Base-by-base conservation (phyloP, 2,113 vertebrate genomes). In the Tetrao urogallus region DNA sequence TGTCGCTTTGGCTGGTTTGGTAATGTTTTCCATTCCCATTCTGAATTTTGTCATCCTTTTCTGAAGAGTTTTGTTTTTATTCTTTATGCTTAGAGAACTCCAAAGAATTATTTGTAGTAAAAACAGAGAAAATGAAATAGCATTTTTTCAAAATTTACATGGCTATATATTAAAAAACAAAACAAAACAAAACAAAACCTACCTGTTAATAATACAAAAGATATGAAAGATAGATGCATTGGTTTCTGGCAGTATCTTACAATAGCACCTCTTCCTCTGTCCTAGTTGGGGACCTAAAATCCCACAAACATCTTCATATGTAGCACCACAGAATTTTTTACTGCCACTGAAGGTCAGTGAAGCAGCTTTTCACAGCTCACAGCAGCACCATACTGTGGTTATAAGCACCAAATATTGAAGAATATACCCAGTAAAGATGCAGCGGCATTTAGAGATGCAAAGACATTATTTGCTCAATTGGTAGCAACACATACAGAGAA, bases 11-110 rank as follows among this genome's bases (percentile, higher is more conserved):
- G 70, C 50, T 96, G 56, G 79, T 97, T 97, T 95, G 88, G 81
- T 81, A 96, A 82, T 86, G 89, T 82, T 82, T 94, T 93, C 15
- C 36, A 42, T 73, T 93, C 63, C 60, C 43, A 90, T 67, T 32
- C 52, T 72, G 93, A 94, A 69, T 94, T 96, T 86, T 91, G 64
- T 91, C 84, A 88, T 70, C 38, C 48, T 94, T 96, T 91, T 86
- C 76, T 76, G 70, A 25, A 72, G 48, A 69, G 45, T 19, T 80
- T 91, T 73, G 11, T 82, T 90, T 75, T 82, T 69, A 30, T 65
- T 91, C 63, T 82, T 71, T 17, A 32, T 13, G 10, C 25, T 11
- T 61, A 88, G 48, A 61, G 40, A 54, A 38, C 43, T 83, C 92
- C 56, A 30, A 81, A 90, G 45, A 54, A 72, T 28, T 80, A 88